A percentile compares a stretch with the other conserved stretches of the same genome.
Evolutionary conservation across 2,797 vertebrate species (phyloP).

Genomic region (Lacerta viridis): DNA sequence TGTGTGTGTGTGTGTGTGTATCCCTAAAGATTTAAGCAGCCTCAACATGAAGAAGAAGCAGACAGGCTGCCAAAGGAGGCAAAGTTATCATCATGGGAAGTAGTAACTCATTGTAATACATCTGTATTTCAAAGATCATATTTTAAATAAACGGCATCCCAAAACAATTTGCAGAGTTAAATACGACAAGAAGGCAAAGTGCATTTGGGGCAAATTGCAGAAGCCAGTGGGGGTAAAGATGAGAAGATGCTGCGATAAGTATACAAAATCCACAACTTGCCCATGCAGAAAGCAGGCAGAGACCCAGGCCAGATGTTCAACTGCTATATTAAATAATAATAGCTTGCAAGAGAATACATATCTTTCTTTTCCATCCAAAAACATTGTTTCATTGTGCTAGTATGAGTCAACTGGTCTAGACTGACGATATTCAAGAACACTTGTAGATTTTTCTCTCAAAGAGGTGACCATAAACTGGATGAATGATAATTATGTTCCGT

Average conservation of each 20-base stretch:
- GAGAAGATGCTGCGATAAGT: not conserved
- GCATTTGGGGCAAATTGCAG: not conserved
- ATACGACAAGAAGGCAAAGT: not conserved
- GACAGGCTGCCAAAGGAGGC: constrained; percentile 13
- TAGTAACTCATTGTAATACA: not conserved
- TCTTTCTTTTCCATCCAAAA: not conserved
- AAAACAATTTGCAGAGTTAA: not conserved
- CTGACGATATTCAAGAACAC: not conserved
- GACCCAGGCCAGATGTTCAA: constrained; percentile 10
- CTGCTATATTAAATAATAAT: no score
- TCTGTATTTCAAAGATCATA: constrained; percentile 27
- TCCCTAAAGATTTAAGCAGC: constrained; percentile 19
- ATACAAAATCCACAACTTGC: not conserved
- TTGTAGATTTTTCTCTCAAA: not conserved
- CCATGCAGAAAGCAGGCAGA: constrained; percentile 7
- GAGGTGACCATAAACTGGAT: not conserved
- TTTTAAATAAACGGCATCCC: constrained; percentile 1
- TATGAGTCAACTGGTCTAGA: not conserved
- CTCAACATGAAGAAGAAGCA: constrained; percentile 8
- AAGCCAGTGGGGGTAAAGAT: accelerated
- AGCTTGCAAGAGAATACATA: no score
- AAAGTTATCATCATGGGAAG: constrained; percentile 43
- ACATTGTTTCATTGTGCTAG: not conserved
- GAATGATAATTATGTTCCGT: not conserved
- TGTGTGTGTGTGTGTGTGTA: no score